Base-by-base conservation (phyloP, 2,888 invertebrate species). In the Electrophaes corylata region DNA sequence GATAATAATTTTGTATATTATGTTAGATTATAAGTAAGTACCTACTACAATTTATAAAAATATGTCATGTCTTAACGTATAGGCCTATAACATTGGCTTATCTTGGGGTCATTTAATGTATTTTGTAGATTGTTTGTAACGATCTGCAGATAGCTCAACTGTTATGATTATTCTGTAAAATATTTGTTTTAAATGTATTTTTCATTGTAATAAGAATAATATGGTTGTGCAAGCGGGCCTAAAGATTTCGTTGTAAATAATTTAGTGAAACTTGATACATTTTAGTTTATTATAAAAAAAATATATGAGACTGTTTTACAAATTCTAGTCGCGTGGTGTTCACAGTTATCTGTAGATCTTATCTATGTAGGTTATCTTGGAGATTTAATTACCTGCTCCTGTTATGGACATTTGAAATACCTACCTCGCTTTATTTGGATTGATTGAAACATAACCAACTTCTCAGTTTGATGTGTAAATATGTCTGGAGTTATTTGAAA, bases 351-450 rank as follows among this genome's bases (percentile, higher is more conserved):
- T 59, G 12, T 55, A 51, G 58, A 62, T 66, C 65, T 70, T 69
- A 70, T 70, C 70, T 70, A 50, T 62, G 57, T 70, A 63, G 70
- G 70, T 51, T 70, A 70, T 70, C 69, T 69, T 63, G 66, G 20
- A 63, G 63, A 63, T 63, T 31, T 20, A 41, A 41, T 50, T 41
- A 31, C 45, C 35, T 58, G 57, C 58, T 55, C 26, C 55, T 52
- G 56, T 52, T 64, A 53, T 59, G 57, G 59, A 53, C 44, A 40
- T 62, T 57, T 60, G 35, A 23, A 65, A 67, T 67, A 50, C 37
- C 57, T 67, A 50, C 37, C 57, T 64, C 33, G 20, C 65, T 49
- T 48, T 59, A 49, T 55, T 53, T 35, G 56, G 60, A 33, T 10
- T 65, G 43, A 59, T 65, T 64, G 55, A 45, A 57, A 11, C 19